Percentiles rank a stretch among this genome's conserved stretches.
These are phyloP conservation scores for Aporophyla lueneburgensis DNA, from an alignment of 2,888 invertebrate species.

Conservation along the genomic window DNA sequence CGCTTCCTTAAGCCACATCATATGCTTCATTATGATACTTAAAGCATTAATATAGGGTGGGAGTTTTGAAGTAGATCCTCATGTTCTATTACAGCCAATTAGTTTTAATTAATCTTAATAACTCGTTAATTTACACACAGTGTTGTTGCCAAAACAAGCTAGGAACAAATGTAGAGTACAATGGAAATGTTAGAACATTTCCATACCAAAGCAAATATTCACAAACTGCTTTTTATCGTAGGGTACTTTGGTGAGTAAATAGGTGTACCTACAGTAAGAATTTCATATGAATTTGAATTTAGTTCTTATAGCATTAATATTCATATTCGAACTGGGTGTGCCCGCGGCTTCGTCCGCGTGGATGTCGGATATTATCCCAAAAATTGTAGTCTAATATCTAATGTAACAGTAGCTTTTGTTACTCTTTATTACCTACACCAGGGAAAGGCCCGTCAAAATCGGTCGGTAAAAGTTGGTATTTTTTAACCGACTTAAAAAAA, in stretches of 20 bases:
- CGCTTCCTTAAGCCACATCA: constrained; percentile 27
- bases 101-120: constrained; percentile 84
- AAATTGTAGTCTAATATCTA: too few relatives aligned
- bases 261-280: not conserved
- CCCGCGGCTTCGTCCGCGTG: too few relatives aligned
- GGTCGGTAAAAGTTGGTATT: too few relatives aligned
- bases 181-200: constrained; percentile 35
- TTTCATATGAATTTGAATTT: too few relatives aligned
- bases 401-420: too few relatives aligned
- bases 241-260: not conserved
- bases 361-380: too few relatives aligned
- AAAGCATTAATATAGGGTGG: constrained; percentile 39
- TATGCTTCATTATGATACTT: constrained; percentile 30
- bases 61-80: constrained; percentile 62
- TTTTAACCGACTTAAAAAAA: too few relatives aligned
- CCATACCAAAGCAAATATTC: not conserved
- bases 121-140: constrained; percentile 74
- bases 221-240: not conserved
- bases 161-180: constrained; percentile 16
- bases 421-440: too few relatives aligned
- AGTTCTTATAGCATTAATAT: too few relatives aligned
- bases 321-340: too few relatives aligned
- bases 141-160: constrained; percentile 62
- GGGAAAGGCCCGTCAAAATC: too few relatives aligned
- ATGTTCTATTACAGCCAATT: constrained; percentile 79